Percentiles rank a stretch among this genome's conserved stretches.
These are phyloP conservation scores for Rallus crepitans DNA, from an alignment of 2,797 vertebrate genomes.

Conservation along the genomic window DNA sequence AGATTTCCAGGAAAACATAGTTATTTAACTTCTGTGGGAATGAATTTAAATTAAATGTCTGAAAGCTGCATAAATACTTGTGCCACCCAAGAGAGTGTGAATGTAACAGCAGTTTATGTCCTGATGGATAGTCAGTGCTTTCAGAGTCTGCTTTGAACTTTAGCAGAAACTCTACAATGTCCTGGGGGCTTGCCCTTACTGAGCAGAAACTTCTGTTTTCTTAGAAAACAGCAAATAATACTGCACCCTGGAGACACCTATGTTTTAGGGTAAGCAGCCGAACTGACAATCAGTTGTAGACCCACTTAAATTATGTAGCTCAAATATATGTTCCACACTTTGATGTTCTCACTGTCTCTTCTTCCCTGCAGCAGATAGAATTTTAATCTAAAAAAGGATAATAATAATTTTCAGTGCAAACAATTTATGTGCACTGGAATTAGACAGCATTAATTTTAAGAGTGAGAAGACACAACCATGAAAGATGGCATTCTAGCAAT, in stretches of 20 bases:
- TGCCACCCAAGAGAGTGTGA: constrained; percentile 47
- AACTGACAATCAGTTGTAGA: background rate
- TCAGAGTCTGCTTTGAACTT: constrained; percentile 71
- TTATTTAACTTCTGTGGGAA: constrained; percentile 8
- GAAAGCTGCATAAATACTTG: constrained; percentile 74
- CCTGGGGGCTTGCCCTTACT: constrained; percentile 14
- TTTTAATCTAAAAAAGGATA: background rate
- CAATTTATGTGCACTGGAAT: background rate
- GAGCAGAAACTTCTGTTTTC: constrained; percentile 51
- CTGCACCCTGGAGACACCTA: background rate
- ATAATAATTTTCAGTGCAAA: background rate
- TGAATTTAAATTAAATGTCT: constrained; percentile 32
- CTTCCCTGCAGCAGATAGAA: background rate
- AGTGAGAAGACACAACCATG: background rate
- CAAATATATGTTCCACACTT: background rate
- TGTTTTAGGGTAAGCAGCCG: constrained; percentile 20
- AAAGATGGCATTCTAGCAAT: background rate
- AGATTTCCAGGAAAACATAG: constrained; percentile 17
- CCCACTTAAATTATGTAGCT: background rate
- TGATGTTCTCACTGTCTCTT: background rate
- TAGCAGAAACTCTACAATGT: constrained; percentile 32
- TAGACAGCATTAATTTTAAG: background rate
- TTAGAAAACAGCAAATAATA: constrained; percentile 54
- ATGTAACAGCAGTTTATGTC: constrained; percentile 44
- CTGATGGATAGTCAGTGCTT: constrained; percentile 43